Percentiles rank a stretch among this genome's conserved stretches.
Conservation (phyloP, 2,113 vertebrate species). For the Thomomys bottae region DNA sequence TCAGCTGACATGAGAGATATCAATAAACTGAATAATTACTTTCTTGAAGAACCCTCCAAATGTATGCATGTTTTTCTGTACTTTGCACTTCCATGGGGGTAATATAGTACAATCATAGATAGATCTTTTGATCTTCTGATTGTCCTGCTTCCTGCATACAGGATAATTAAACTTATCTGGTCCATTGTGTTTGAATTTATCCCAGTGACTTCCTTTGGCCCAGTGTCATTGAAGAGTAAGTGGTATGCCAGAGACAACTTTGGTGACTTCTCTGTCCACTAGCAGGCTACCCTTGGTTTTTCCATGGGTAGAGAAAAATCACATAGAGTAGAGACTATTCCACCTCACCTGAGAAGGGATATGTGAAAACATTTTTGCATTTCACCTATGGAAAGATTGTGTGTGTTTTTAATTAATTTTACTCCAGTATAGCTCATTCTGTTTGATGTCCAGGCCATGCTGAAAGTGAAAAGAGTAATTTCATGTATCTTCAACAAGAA, state of each 20-base stretch:
- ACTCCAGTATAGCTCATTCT: background rate
- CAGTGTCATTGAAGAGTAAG: background rate
- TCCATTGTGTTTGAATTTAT: background rate
- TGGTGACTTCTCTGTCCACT: background rate
- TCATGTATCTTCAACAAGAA: background rate
- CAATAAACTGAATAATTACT: background rate
- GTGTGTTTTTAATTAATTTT: background rate
- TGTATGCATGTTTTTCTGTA: background rate
- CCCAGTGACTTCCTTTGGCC: background rate
- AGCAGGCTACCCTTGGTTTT: background rate
- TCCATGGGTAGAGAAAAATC: background rate
- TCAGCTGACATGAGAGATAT: background rate
- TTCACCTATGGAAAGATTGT: background rate
- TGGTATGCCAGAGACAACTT: background rate
- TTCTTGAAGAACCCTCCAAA: background rate
- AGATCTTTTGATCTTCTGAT: background rate
- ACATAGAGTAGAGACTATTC: background rate
- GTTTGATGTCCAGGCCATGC: fast-evolving
- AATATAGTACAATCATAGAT: background rate
- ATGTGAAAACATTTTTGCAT: background rate
- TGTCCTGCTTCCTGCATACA: too few species aligned
- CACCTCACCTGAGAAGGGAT: background rate
- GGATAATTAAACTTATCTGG: background rate
- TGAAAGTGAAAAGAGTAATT: background rate
- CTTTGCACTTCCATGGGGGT: background rate